phyloP scores from a whole-genome alignment of 2,888 invertebrate species.

The Macrostomum cliftonense region DNA sequence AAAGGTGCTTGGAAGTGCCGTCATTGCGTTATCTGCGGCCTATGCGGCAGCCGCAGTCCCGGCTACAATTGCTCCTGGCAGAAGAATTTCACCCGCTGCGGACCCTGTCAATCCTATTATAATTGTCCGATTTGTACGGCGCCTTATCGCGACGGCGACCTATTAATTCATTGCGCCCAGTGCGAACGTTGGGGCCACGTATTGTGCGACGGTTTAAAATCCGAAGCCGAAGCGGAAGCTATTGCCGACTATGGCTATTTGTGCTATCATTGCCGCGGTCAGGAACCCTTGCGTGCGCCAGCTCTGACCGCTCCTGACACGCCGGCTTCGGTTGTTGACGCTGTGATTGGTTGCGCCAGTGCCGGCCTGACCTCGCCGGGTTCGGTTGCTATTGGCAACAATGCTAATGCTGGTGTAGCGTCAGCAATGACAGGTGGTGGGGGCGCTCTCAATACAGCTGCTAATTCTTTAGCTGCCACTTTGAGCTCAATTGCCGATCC shows the following conservation, averaged over 20 bases:
- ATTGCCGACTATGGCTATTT: constrained; percentile 77
- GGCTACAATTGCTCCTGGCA: constrained; percentile 50
- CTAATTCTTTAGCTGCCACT: too few relatives aligned
- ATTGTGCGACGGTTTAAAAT: constrained; percentile 66
- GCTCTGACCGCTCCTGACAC: too few relatives aligned
- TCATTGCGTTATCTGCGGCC: constrained; percentile 63
- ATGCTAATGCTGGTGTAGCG: too few relatives aligned
- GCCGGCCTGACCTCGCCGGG: too few relatives aligned
- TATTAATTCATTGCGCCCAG: constrained; percentile 78
- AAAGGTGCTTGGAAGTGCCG: constrained; percentile 26
- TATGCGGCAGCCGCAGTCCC: constrained; percentile 53
- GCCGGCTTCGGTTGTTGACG: too few relatives aligned
- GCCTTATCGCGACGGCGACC: constrained; percentile 67
- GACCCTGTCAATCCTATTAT: constrained; percentile 71
- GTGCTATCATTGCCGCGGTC: constrained; percentile 61
- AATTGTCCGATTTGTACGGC: constrained; percentile 68
- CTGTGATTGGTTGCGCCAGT: too few relatives aligned
- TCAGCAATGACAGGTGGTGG: too few relatives aligned
- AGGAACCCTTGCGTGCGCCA: constrained; percentile 16
- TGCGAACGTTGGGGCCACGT: constrained; percentile 91
- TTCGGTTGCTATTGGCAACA: too few relatives aligned
- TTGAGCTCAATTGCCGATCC: not conserved
- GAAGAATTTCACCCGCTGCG: constrained; percentile 74
- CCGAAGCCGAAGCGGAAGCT: constrained; percentile 70
- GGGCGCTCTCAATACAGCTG: too few relatives aligned